Base-by-base conservation (phyloP, 2,888 invertebrate genomes). In the Seira sanloemensis region DNA sequence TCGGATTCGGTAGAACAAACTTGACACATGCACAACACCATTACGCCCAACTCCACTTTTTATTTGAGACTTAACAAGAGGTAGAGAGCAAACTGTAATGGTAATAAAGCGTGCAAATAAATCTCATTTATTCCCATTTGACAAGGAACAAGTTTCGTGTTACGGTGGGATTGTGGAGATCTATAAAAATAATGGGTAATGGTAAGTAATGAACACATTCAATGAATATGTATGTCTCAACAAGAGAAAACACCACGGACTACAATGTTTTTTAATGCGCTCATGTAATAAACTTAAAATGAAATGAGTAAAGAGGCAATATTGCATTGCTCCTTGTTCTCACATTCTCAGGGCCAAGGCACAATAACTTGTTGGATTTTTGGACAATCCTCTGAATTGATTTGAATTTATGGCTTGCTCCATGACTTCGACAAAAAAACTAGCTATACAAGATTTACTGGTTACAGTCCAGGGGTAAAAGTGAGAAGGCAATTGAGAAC, bases 101-200 rank as follows among this genome's bases (percentile, higher is more conserved):
- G 80, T 74, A 75, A 80, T 75, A 73, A 68, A 37, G 37, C 74
- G 80, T 80, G 80, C 54, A 75, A 62, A 80, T 80, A 80, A 80
- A 80, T 80, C 80, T 75, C 23, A 37, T 37, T 37, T 37, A 37
- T 37, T 37, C 37, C 37, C 37, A 5, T 78, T 26, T 66, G 72
- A 16, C 37, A 71, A 37, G 67, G 66, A 80, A 80, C 80, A 80
- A 80, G 80, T 80, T 80, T 79, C 24, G 69, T 68, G 68, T 78
- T 78, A 58, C 78, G 62, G 37, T 37, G 12, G 37, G 37, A 37
- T 37, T 9, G 37, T 9, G 12, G 12, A 37, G 12, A 37, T 37
- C 5, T 37, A 37, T 37, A n/a, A n/a, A n/a, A n/a, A 37, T 37
- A 37, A 37, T 77, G 26, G 67, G 77, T 77, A 77, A 77, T 77